phyloP scores from a whole-genome alignment of 2,888 invertebrate species.

The Amblyjoppa proteus region DNA sequence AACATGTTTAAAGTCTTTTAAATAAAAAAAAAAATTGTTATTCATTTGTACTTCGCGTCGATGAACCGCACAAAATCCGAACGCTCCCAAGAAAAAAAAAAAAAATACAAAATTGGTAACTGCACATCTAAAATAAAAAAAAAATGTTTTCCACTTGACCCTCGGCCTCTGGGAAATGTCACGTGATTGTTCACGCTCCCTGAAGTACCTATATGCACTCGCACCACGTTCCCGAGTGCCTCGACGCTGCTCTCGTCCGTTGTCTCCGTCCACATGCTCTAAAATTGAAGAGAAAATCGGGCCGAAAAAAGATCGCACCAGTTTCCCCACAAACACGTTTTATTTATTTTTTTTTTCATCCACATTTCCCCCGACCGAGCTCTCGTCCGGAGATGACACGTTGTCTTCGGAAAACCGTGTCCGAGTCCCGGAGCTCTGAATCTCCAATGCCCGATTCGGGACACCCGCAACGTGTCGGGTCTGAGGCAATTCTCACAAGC shows the following conservation, averaged over 20 bases:
- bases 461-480: too few relatives aligned
- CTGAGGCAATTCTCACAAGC: too few relatives aligned
- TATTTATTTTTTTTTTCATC: too few relatives aligned
- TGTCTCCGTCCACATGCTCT: conserved; percentile 33
- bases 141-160: conserved; percentile 24
- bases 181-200: conserved; percentile 11
- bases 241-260: conserved; percentile 19
- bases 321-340: not conserved
- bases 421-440: too few relatives aligned
- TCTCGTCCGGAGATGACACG: too few relatives aligned
- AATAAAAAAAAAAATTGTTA: too few relatives aligned
- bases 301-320: not conserved
- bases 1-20: too few relatives aligned
- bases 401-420: too few relatives aligned
- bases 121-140: not conserved
- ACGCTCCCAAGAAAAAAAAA: not conserved
- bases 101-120: not conserved
- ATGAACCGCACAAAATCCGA: not conserved
- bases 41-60: not conserved
- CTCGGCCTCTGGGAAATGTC: conserved; percentile 26
- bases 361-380: too few relatives aligned
- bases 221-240: not conserved
- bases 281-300: conserved; percentile 30
- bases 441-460: too few relatives aligned
- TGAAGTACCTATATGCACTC: not conserved